Evolutionary conservation across 2,888 invertebrate species (phyloP), one percentile per base, ranked within the genome.

Genomic region (Trilocha varians): DNA sequence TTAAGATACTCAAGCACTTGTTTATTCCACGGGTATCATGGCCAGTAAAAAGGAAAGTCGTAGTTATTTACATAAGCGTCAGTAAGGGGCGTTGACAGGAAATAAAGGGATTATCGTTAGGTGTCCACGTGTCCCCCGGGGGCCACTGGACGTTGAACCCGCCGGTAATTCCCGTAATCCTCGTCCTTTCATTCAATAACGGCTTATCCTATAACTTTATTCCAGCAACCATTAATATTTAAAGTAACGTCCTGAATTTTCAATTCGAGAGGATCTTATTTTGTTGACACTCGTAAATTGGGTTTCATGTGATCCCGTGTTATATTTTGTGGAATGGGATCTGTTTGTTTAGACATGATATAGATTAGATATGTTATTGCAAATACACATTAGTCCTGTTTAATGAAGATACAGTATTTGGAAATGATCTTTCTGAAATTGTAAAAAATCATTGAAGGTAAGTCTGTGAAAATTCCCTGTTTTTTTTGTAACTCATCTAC

Each of bases 31-130:
- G 25, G 11, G 11, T 25, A 25, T 25, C 25, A 25, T 25, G 8
- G 25, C 2, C 6, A 25, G 11, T 9, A 3, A 25, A 25, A 25
- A 5, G 16, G 44, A 17, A 36, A 17, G 34, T 36, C 13, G 25
- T 6, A 25, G 3, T 3, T 42, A 55, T 53, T 51, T 46, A 46
- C 49, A 53, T 53, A 57, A 59, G 50, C 46, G 43, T 36, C 38
- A 40, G 34, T 47, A 47, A 38, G 34, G 41, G 40, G 38, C 14
- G 43, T 41, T 17, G 44, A 42, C 40, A 41, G 38, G 39, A 42
- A 45, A 46, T 46, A 48, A 53, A 48, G 46, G 52, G 49, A 41
- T 49, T 25, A 35, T 25, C 41, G 43, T 41, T 39, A 40, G 38
- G 38, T 40, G 35, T 38, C 36, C 43, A 39, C 39, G 34, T 38